A percentile compares a stretch with the other conserved stretches of the same genome.
These are phyloP conservation scores for Sphyrna mokarran DNA, from an alignment of 2,113 vertebrate species.

Conservation along the genomic window DNA sequence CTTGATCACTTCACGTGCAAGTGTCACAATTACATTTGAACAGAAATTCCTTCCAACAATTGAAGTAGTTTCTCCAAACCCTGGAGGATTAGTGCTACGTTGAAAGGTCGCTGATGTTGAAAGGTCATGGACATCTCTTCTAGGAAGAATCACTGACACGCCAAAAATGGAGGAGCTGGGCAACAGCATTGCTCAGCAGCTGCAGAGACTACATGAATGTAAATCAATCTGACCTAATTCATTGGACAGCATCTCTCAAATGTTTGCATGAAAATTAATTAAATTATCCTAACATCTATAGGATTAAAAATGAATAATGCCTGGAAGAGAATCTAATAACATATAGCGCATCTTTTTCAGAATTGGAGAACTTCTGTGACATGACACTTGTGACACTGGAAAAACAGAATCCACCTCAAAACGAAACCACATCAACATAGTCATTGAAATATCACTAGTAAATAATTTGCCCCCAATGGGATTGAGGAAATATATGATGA, in stretches of 20 bases:
- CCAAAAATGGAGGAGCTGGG: not conserved
- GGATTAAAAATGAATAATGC: not conserved
- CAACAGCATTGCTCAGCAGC: not conserved
- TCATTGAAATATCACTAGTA: not conserved
- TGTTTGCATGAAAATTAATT: not conserved
- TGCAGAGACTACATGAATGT: not conserved
- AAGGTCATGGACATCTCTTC: not conserved
- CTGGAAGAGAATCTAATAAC: not conserved
- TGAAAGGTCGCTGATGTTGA: not conserved
- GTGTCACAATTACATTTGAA: not conserved
- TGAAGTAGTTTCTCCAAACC: not conserved
- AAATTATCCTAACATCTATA: not conserved
- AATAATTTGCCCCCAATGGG: not conserved
- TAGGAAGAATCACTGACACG: not conserved
- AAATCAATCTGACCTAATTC: not conserved
- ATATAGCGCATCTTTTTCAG: not conserved
- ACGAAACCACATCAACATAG: not conserved
- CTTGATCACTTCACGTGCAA: not conserved
- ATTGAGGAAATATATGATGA: not conserved
- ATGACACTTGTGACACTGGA: not conserved
- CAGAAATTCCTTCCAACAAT: not conserved
- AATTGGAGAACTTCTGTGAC: too few relatives aligned
- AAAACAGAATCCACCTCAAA: not conserved
- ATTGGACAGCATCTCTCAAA: not conserved
- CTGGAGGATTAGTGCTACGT: not conserved